Percentiles rank a stretch among this genome's conserved stretches.
phyloP scores from a whole-genome alignment of 2,888 invertebrate species.

The Agonopterix alstromeriana region DNA sequence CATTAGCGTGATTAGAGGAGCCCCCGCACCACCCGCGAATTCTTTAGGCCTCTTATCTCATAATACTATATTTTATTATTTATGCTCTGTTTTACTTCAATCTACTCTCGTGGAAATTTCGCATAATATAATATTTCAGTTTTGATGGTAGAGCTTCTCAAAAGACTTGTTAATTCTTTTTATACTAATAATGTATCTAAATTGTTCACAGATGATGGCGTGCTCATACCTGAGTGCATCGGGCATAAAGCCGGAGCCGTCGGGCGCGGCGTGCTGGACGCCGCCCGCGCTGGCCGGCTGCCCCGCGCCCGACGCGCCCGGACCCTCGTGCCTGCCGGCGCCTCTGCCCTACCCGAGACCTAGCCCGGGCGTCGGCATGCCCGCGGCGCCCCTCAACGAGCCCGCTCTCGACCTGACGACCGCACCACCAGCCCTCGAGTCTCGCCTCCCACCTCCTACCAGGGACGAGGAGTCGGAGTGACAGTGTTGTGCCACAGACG shows the following conservation, averaged over 20 bases:
- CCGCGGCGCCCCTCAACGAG: background rate
- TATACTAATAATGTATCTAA: background rate
- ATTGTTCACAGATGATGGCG: conserved; percentile 71
- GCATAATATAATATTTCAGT: conserved; percentile 31
- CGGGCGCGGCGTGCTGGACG: conserved; percentile 18
- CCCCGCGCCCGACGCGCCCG: conserved; percentile 18
- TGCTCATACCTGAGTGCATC: conserved; percentile 67
- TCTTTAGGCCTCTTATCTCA: conserved; percentile 73
- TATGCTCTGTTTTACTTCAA: conserved; percentile 68
- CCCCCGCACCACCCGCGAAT: conserved; percentile 62
- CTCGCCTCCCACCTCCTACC: conserved; percentile 24
- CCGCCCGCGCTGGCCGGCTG: conserved; percentile 20
- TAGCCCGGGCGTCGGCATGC: conserved; percentile 6
- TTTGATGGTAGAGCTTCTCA: background rate
- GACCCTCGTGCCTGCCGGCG: conserved; percentile 17
- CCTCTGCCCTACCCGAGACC: conserved; percentile 9
- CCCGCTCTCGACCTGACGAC: background rate
- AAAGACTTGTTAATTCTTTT: background rate
- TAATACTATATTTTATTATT: conserved; percentile 75
- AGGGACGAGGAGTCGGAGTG: conserved; percentile 50
- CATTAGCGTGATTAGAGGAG: conserved; percentile 76
- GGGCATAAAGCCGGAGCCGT: conserved; percentile 38
- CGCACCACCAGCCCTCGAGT: conserved; percentile 25
- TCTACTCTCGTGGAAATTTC: conserved; percentile 54
- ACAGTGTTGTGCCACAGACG: conserved; percentile 65